Conservation (phyloP, 2,797 vertebrate species). For the Rhinophrynus dorsalis region DNA sequence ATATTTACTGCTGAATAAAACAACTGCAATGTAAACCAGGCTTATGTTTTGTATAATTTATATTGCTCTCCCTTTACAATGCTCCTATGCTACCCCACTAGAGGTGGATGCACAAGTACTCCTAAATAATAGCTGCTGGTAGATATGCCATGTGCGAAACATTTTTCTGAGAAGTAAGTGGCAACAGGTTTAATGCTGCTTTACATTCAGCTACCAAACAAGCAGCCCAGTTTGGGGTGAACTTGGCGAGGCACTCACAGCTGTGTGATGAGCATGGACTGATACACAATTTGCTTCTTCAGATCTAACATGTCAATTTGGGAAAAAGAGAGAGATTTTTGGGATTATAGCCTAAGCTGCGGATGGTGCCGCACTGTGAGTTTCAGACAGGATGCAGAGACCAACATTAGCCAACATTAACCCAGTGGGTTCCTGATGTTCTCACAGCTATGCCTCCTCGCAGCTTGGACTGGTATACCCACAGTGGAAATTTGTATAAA, state of each 20-base stretch:
- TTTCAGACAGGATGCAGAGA: conserved; percentile 38
- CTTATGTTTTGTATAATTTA: no score
- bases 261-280: conserved; percentile 56
- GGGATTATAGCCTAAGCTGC: conserved; percentile 65
- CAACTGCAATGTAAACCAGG: no score
- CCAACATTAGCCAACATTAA: conserved; percentile 44
- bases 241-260: conserved; percentile 19
- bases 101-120: background rate
- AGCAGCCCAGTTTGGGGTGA: conserved; percentile 19
- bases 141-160: background rate
- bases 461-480: conserved; percentile 7
- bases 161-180: conserved; percentile 2
- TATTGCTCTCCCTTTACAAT: no score
- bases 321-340: conserved; percentile 69
- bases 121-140: background rate
- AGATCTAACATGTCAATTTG: conserved; percentile 70
- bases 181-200: conserved; percentile 17
- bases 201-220: conserved; percentile 23
- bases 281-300: conserved; percentile 72
- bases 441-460: conserved; percentile 13
- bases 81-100: no score
- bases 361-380: conserved; percentile 17
- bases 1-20: no score
- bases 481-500: conserved; percentile 34
- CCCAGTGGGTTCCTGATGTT: conserved; percentile 31